Evolutionary conservation across 2,113 vertebrate species (phyloP).

Genomic region (Dolichallabes microphthalmus): DNA sequence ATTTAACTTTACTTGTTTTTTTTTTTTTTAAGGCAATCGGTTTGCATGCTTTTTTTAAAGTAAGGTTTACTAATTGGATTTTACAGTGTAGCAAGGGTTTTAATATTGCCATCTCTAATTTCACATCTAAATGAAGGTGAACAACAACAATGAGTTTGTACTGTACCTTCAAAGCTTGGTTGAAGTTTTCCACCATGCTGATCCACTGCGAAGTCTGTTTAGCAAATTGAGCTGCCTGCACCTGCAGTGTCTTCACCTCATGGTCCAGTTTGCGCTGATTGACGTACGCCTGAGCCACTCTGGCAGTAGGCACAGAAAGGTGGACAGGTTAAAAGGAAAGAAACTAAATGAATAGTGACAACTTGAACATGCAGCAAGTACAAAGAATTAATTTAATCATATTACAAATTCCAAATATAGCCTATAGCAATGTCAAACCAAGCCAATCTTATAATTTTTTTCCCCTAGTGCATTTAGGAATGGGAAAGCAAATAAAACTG

Average conservation of each 20-base stretch:
- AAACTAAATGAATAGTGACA: not conserved
- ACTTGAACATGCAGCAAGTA: not conserved
- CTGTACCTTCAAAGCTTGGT: slow-evolving; percentile 91
- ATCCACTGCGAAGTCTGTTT: slow-evolving; percentile 96
- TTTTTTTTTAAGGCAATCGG: too few species aligned
- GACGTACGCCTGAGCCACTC: slow-evolving; percentile 91
- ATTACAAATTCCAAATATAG: not conserved
- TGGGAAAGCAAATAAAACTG: not conserved
- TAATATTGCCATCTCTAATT: too few species aligned
- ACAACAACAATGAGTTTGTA: slow-evolving; percentile 40
- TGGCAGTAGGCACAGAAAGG: slow-evolving; percentile 45
- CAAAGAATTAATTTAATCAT: not conserved
- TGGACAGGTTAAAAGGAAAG: not conserved
- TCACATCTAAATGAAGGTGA: not conserved
- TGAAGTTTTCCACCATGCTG: slow-evolving; percentile 93
- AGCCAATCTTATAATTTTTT: not conserved
- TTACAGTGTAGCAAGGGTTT: too few species aligned
- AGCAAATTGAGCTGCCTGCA: slow-evolving; percentile 90
- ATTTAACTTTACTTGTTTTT: too few species aligned
- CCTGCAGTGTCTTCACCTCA: slow-evolving; percentile 92
- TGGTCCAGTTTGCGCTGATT: slow-evolving; percentile 95
- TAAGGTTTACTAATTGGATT: too few species aligned
- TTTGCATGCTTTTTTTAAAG: too few species aligned
- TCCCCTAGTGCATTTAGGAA: not conserved
- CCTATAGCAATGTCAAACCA: not conserved